phyloP scores from a whole-genome alignment of 1,140 invertebrate species.

The Lepidurus apus region DNA sequence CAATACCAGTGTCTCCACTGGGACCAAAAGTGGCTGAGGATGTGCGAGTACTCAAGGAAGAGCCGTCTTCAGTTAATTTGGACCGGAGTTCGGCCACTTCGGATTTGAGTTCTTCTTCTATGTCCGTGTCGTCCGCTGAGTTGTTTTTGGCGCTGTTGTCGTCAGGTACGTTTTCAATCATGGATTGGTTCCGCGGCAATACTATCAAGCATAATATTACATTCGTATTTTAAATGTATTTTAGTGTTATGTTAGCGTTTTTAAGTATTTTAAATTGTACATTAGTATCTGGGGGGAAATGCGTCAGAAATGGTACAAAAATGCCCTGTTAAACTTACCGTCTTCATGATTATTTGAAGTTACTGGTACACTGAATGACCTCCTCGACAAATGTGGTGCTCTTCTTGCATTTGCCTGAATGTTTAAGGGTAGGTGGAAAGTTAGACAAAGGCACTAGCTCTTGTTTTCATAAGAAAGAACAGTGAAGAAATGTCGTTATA shows the following conservation, averaged over 20 bases:
- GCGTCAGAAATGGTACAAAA: too few species aligned
- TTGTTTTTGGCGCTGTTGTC: conserved; percentile 51
- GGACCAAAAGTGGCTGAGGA: conserved; percentile 60
- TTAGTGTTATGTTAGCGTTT: too few species aligned
- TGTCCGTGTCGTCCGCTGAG: conserved; percentile 24
- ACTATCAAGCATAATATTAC: not conserved
- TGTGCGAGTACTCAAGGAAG: conserved; percentile 43
- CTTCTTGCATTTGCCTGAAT: conserved; percentile 45
- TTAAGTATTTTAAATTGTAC: too few species aligned
- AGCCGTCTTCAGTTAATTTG: conserved; percentile 28
- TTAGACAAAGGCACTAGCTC: not conserved
- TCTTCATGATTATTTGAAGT: conserved; percentile 68
- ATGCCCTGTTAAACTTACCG: not conserved
- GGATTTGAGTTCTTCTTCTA: conserved; percentile 15
- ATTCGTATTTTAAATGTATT: not conserved
- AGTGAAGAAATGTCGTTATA: not conserved
- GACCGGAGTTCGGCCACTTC: not conserved
- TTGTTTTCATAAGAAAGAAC: not conserved
- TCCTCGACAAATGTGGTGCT: conserved; percentile 60
- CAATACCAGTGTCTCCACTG: conserved; percentile 36
- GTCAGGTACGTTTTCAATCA: conserved; percentile 55
- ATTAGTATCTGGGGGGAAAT: too few species aligned
- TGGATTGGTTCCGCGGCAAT: conserved; percentile 7
- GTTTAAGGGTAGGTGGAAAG: not conserved
- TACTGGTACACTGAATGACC: conserved; percentile 74